A percentile compares a stretch with the other conserved stretches of the same genome.
Conservation (phyloP, 2,888 invertebrate species). For the Adelognathus sp. region DNA sequence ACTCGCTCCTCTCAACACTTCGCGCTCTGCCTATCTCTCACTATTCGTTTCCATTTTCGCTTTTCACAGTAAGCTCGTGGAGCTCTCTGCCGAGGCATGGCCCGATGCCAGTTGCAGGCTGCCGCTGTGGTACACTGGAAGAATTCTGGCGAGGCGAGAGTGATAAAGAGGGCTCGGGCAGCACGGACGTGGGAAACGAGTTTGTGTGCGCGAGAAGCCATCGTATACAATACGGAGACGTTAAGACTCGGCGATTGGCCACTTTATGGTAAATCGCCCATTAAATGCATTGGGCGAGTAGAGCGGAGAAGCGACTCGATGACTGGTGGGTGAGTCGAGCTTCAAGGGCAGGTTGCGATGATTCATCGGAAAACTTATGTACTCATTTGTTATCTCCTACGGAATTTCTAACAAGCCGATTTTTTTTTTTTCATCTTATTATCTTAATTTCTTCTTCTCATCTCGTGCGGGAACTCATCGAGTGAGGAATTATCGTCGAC, state of each 20-base stretch:
- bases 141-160: conserved; percentile 52
- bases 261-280: neutral
- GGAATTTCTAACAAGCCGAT: too few species aligned
- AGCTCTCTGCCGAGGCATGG: conserved; percentile 68
- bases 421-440: neutral
- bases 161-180: conserved; percentile 55
- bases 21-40: conserved; percentile 39
- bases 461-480: conserved; percentile 1
- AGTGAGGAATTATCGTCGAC: conserved; percentile 5
- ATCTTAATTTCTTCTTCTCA: neutral
- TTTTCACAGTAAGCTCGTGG: conserved; percentile 39
- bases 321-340: too few species aligned
- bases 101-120: conserved; percentile 75
- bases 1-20: conserved; percentile 12
- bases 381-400: too few species aligned
- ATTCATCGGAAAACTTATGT: too few species aligned
- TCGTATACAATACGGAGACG: neutral
- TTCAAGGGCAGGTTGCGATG: too few species aligned
- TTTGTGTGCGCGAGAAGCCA: conserved; percentile 10
- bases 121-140: conserved; percentile 30
- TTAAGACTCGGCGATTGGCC: neutral
- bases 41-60: conserved; percentile 72
- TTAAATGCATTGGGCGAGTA: neutral
- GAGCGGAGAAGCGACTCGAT: too few species aligned
- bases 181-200: neutral